phyloP scores from a whole-genome alignment of 2,797 vertebrate genomes.

The Falco columbarius region DNA sequence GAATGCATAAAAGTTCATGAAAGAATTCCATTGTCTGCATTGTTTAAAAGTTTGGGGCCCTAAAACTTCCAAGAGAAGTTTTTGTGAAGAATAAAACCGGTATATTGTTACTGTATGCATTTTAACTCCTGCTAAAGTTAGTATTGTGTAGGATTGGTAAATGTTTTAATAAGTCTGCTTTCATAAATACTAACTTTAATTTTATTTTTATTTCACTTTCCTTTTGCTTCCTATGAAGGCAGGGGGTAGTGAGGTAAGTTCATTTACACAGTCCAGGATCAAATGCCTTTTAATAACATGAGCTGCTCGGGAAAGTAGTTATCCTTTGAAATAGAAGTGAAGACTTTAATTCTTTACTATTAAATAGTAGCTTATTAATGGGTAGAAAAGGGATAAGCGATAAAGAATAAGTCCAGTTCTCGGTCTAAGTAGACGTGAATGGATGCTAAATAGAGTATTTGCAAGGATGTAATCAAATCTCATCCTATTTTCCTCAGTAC shows the following conservation, averaged over 20 bases:
- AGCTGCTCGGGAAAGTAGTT: background rate
- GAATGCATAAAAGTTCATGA: background rate
- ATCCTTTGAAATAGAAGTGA: background rate
- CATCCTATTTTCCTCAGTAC: background rate
- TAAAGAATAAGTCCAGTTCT: background rate
- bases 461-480: background rate
- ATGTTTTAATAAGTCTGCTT: background rate
- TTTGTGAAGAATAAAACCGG: background rate
- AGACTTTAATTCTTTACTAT: background rate
- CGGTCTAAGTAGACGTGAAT: background rate
- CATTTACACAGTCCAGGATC: background rate
- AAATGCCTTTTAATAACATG: background rate
- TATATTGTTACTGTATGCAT: background rate
- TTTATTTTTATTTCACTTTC: constrained; percentile 20
- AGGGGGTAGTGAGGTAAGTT: constrained; percentile 98
- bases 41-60: background rate
- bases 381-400: background rate
- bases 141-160: background rate
- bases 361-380: background rate
- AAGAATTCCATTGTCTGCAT: background rate
- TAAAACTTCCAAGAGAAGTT: background rate
- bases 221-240: constrained; percentile 89
- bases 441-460: background rate
- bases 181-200: background rate
- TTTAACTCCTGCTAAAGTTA: constrained; percentile 20